Percentiles rank a stretch among this genome's conserved stretches.
Evolutionary conservation across 1,140 invertebrate genomes (phyloP).

Genomic region (Pissodes strobi): DNA sequence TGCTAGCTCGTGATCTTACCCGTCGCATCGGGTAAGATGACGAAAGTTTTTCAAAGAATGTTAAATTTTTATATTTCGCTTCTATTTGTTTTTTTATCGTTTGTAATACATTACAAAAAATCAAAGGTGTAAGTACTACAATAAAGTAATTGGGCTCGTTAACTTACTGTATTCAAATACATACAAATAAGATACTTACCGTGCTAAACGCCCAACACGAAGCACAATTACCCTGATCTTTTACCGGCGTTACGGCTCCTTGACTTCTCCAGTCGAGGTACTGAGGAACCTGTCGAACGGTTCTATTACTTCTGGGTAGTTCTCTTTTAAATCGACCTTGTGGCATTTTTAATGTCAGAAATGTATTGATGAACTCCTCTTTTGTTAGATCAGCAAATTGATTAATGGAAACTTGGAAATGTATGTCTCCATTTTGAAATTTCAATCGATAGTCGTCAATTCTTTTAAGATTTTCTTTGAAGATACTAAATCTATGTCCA

Average conservation of each 20-base stretch:
- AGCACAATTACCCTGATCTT: constrained; percentile 52
- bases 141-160: not conserved
- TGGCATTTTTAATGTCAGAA: constrained; percentile 77
- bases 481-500: constrained; percentile 76
- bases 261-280: constrained; percentile 44
- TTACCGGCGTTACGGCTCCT: constrained; percentile 48
- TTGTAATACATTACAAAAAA: too few species aligned
- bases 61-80: too few species aligned
- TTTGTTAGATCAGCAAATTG: constrained; percentile 83
- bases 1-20: too few species aligned
- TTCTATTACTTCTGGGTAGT: not conserved
- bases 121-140: too few species aligned
- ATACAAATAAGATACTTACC: constrained; percentile 40
- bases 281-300: constrained; percentile 27
- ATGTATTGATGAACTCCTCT: constrained; percentile 69
- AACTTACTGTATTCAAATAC: not conserved
- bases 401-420: constrained; percentile 73
- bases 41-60: too few species aligned
- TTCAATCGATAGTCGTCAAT: constrained; percentile 82
- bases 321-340: constrained; percentile 59
- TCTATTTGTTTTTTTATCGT: too few species aligned
- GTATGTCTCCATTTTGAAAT: constrained; percentile 66
- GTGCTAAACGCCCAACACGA: constrained; percentile 63
- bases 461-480: constrained; percentile 79
- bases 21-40: too few species aligned